Conservation (phyloP, 2,888 invertebrate species). For the Hirudinaria manillensis region DNA sequence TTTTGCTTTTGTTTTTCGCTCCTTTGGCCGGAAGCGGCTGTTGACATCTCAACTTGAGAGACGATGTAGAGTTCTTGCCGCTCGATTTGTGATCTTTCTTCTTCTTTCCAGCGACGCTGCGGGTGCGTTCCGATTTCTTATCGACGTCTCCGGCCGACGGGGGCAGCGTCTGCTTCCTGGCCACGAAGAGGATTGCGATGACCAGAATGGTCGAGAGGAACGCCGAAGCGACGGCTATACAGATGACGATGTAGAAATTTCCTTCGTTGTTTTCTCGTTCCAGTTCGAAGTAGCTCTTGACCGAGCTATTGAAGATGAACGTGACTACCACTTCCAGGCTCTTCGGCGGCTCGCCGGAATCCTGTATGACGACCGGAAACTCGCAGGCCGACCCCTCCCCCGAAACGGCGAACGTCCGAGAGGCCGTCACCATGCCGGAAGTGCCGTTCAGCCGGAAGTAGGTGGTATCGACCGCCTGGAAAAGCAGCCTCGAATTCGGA, state of each 20-base stretch:
- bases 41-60: slow-evolving; percentile 6
- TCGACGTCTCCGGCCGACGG: neutral
- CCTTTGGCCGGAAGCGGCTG: slow-evolving; percentile 12
- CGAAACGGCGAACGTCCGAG: neutral
- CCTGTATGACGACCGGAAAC: neutral
- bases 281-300: neutral
- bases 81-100: slow-evolving; percentile 10
- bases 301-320: slow-evolving; percentile 7
- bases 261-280: neutral
- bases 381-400: neutral
- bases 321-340: neutral
- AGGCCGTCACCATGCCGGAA: slow-evolving; percentile 14
- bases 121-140: slow-evolving; percentile 5
- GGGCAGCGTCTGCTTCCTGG: slow-evolving; percentile 9
- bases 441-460: slow-evolving; percentile 17
- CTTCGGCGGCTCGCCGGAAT: neutral
- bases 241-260: slow-evolving; percentile 14
- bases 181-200: slow-evolving; percentile 12
- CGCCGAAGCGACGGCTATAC: neutral
- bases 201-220: slow-evolving; percentile 5
- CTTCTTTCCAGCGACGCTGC: neutral
- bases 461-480: neutral
- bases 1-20: neutral
- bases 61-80: neutral
- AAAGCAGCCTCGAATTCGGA: slow-evolving; percentile 13